Percentiles rank a stretch among this genome's conserved stretches.
These are phyloP conservation scores for Arrhamphus sclerolepis DNA, from an alignment of 2,797 vertebrate genomes.

Conservation along the genomic window DNA sequence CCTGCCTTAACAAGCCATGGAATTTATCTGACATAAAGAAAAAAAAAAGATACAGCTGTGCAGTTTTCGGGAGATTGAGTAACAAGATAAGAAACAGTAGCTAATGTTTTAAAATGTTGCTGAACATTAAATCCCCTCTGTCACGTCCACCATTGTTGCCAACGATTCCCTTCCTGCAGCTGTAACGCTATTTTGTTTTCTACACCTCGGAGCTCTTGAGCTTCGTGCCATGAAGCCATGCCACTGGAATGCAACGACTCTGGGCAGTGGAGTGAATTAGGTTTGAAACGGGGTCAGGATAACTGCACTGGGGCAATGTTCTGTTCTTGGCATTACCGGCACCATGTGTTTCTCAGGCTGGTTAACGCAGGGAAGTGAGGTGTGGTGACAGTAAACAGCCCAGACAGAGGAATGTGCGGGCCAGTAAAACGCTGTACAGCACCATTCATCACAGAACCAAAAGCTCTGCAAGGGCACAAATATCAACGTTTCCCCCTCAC, in stretches of 20 bases:
- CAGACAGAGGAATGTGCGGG: constrained; percentile 61
- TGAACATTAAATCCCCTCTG: constrained; percentile 60
- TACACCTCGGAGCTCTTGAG: constrained; percentile 63
- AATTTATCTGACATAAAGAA: constrained; percentile 50
- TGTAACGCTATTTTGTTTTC: constrained; percentile 66
- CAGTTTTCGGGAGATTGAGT: constrained; percentile 37
- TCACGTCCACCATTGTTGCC: constrained; percentile 59
- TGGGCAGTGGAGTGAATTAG: constrained; percentile 37
- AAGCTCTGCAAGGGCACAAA: constrained; percentile 52
- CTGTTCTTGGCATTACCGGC: constrained; percentile 47
- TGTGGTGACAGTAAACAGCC: constrained; percentile 71
- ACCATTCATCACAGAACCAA: constrained; percentile 67
- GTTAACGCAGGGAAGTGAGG: constrained; percentile 52
- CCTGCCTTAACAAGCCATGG: constrained; percentile 62
- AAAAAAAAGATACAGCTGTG: constrained; percentile 60
- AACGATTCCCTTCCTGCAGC: constrained; percentile 64
- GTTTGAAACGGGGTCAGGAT: constrained; percentile 55
- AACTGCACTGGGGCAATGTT: constrained; percentile 46
- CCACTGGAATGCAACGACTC: constrained; percentile 54
- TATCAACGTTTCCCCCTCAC: constrained; percentile 42
- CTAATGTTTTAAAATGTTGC: constrained; percentile 69
- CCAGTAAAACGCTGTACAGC: constrained; percentile 59
- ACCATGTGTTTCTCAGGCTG: constrained; percentile 58
- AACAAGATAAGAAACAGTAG: constrained; percentile 58
- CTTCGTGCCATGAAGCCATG: constrained; percentile 64